Percentiles rank a stretch among this genome's conserved stretches.
These are phyloP conservation scores for Lacerta agilis DNA, from an alignment of 2,797 vertebrate genomes.

Conservation along the genomic window DNA sequence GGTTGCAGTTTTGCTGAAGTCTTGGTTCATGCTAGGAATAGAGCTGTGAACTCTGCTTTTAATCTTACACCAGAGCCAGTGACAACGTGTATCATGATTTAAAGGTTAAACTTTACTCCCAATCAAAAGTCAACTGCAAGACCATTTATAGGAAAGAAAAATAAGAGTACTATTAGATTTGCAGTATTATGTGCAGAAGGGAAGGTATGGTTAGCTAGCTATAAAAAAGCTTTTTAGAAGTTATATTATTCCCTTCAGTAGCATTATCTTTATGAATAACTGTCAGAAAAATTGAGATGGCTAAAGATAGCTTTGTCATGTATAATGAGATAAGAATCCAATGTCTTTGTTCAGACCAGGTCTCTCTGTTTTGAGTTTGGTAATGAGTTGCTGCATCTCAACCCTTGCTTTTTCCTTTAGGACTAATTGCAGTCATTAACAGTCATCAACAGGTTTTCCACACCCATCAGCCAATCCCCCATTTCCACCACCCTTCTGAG, in stretches of 20 bases:
- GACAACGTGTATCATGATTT: background rate
- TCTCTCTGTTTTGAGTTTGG: too few relatives aligned
- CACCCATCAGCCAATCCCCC: too few relatives aligned
- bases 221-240: background rate
- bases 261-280: background rate
- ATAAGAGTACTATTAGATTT: background rate
- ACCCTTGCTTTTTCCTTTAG: too few relatives aligned
- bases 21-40: background rate
- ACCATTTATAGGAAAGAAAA: background rate
- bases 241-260: background rate
- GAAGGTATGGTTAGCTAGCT: background rate
- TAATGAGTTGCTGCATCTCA: too few relatives aligned
- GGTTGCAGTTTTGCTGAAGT: background rate
- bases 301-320: too few relatives aligned
- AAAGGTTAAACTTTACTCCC: background rate
- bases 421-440: too few relatives aligned
- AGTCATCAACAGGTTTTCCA: too few relatives aligned
- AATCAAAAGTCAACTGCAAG: background rate
- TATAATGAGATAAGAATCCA: too few relatives aligned
- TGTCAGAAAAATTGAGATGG: too few relatives aligned
- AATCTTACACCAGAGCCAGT: background rate
- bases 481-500: too few relatives aligned
- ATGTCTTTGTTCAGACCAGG: too few relatives aligned
- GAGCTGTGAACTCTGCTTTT: background rate
- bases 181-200: background rate